Percentiles rank a stretch among this genome's conserved stretches.
Evolutionary conservation across 2,113 vertebrate species (phyloP).

Genomic region (Gnathonemus longibarbis): DNA sequence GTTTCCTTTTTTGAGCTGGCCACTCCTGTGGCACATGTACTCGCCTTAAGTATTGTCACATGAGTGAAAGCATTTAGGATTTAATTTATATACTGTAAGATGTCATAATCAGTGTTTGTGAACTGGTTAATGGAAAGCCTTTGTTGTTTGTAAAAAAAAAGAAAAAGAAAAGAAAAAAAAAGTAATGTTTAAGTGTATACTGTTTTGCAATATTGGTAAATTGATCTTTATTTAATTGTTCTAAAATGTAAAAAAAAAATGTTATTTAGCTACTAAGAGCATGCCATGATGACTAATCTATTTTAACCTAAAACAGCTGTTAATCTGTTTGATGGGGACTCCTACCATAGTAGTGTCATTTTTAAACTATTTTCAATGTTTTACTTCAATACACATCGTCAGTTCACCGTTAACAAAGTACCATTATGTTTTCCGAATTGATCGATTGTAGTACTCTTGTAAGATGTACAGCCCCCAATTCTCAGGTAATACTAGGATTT

Average conservation of each 20-base stretch:
- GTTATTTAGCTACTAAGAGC: slow-evolving; percentile 17
- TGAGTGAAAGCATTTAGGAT: slow-evolving; percentile 14
- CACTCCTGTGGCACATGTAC: not conserved
- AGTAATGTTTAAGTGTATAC: slow-evolving; percentile 12
- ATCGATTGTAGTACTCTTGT: slow-evolving; percentile 15
- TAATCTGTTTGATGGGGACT: slow-evolving; percentile 16
- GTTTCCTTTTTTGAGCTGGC: not conserved
- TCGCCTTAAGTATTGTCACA: slow-evolving; percentile 20
- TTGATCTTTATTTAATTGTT: slow-evolving; percentile 12
- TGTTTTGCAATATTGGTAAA: slow-evolving; percentile 13
- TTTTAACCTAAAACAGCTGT: slow-evolving; percentile 16
- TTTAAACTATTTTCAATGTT: slow-evolving; percentile 12
- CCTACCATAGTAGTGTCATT: slow-evolving; percentile 8
- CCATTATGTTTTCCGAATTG: slow-evolving; percentile 10
- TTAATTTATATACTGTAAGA: slow-evolving; percentile 6
- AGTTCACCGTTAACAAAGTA: not conserved
- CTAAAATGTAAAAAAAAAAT: not conserved
- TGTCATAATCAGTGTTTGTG: slow-evolving; percentile 19
- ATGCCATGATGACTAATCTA: slow-evolving; percentile 15
- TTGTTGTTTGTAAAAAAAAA: slow-evolving; percentile 10
- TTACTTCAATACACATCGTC: not conserved
- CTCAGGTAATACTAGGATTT: slow-evolving; percentile 12
- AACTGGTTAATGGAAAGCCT: slow-evolving; percentile 2
- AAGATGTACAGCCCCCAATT: slow-evolving; percentile 11
- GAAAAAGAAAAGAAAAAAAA: not conserved